These are phyloP conservation scores for Petrolisthes manimaculis DNA, from an alignment of 2,888 invertebrate species.

Conservation along the genomic window DNA sequence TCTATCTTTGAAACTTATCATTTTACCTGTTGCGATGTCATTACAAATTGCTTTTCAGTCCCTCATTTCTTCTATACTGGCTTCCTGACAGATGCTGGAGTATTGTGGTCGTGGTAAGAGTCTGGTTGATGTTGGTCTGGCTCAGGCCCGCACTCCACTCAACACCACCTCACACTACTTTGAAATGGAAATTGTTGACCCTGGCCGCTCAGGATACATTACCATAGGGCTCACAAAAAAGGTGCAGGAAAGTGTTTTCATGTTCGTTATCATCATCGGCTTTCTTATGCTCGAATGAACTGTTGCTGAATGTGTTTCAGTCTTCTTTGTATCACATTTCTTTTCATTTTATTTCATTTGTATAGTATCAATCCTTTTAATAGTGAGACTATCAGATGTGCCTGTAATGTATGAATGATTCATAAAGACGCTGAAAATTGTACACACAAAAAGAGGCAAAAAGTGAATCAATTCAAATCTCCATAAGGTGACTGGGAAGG, in stretches of 20 bases:
- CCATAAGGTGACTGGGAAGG: too few species aligned
- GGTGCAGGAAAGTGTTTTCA: conserved; percentile 22
- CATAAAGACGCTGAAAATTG: too few species aligned
- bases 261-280: too few species aligned
- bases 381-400: too few species aligned
- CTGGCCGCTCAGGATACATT: conserved; percentile 74
- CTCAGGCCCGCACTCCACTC: conserved; percentile 73
- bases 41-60: neutral
- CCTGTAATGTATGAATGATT: too few species aligned
- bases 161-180: conserved; percentile 74
- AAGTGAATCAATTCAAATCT: too few species aligned
- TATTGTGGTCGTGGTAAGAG: conserved; percentile 73
- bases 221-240: conserved; percentile 74
- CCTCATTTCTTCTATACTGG: conserved; percentile 11
- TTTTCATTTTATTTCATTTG: too few species aligned
- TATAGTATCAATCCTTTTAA: too few species aligned
- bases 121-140: conserved; percentile 73
- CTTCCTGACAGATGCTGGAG: conserved; percentile 68
- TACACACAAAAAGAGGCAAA: too few species aligned
- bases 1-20: too few species aligned
- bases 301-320: neutral
- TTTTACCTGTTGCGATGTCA: neutral
- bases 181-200: conserved; percentile 74
- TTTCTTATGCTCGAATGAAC: neutral
- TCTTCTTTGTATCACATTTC: too few species aligned